Conservation (phyloP, 37 sponge, comb jelly and placozoan species). For the Theonella swinhoei region DNA sequence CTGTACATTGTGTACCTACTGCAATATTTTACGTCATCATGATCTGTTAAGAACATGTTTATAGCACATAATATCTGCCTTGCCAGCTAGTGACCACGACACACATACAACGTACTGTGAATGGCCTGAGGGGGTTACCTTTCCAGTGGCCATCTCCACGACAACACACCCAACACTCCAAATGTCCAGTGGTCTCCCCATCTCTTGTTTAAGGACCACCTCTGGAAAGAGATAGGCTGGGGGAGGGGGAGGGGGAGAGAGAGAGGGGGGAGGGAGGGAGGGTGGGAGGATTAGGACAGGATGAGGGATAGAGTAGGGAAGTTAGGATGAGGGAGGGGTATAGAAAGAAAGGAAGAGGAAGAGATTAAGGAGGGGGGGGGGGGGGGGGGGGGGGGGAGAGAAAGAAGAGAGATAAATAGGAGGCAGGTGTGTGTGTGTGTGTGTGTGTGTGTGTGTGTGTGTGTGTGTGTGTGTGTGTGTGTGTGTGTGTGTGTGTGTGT, state of each 20-base stretch:
- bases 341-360: no score
- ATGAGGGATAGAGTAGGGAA: no score
- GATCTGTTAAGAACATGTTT: no score
- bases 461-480: no score
- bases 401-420: background rate
- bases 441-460: no score
- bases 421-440: background rate
- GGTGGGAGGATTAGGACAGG: slow-evolving; percentile 3
- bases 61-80: no score
- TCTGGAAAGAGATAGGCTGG: slow-evolving; percentile 90
- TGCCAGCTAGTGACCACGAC: no score
- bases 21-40: no score
- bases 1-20: no score
- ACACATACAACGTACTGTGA: no score
- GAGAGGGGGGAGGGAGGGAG: background rate
- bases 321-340: background rate
- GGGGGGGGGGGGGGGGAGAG: slow-evolving; percentile 11
- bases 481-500: background rate
- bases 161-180: slow-evolving; percentile 91
- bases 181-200: slow-evolving; percentile 81
- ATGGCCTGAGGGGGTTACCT: no score
- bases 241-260: background rate
- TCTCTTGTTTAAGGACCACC: slow-evolving; percentile 55
- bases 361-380: background rate
- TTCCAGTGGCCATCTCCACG: slow-evolving; percentile 89